Evolutionary conservation across 92 coral and sea anemone species (phyloP).

Genomic region (Paramuricea clavata): DNA sequence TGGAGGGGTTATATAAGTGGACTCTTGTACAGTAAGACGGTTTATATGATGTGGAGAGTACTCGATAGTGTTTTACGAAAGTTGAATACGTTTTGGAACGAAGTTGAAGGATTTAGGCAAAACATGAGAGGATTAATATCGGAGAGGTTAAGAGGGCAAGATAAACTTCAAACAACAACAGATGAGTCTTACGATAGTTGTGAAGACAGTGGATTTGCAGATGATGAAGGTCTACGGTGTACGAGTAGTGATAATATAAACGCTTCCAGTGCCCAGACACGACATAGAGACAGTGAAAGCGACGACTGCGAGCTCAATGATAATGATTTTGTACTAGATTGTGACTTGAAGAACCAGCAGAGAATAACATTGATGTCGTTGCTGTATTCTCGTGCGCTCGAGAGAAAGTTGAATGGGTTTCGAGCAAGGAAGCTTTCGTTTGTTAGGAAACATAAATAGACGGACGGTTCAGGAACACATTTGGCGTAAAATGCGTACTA

Average conservation of each 20-base stretch:
- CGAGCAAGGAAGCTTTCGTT: neutral
- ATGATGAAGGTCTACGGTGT: slow-evolving; percentile 15
- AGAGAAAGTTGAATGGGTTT: neutral
- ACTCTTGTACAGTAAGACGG: neutral
- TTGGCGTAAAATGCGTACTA: too few relatives aligned
- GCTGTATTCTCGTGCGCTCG: slow-evolving; percentile 28
- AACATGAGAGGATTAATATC: neutral
- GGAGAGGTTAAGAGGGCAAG: neutral
- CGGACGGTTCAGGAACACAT: too few relatives aligned
- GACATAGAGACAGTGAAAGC: neutral
- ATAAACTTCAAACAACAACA: neutral
- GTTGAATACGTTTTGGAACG: slow-evolving; percentile 9
- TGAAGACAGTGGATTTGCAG: slow-evolving; percentile 42
- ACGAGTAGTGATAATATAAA: neutral
- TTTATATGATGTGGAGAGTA: slow-evolving; percentile 12
- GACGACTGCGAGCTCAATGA: slow-evolving; percentile 9
- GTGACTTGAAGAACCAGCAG: slow-evolving; percentile 28
- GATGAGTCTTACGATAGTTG: neutral
- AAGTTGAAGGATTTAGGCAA: neutral
- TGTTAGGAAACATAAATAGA: neutral
- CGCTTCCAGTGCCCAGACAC: neutral
- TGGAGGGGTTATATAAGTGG: neutral
- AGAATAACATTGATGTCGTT: slow-evolving; percentile 18
- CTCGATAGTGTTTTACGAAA: neutral
- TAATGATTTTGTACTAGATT: slow-evolving; percentile 35